Base-by-base conservation (phyloP, 2,797 vertebrate genomes). In the Centroberyx gerrardi region DNA sequence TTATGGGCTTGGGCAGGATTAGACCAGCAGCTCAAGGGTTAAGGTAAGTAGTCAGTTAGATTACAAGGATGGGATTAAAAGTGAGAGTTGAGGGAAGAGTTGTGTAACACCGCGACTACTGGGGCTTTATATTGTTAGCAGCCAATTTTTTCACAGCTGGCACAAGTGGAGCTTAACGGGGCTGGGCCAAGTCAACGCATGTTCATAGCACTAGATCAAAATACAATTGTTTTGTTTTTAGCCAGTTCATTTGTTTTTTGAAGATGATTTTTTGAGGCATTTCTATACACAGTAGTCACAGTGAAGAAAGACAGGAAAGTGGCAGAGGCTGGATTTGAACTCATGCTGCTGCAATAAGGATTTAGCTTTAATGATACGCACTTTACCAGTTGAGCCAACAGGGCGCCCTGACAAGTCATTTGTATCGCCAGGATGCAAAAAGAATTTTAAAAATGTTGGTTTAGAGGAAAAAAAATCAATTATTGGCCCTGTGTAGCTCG, bases 11-110 rank as follows among this genome's bases (percentile, higher is more conserved):
- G 27, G 51, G 13, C 42, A n/a, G 77, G 80, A 83, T 83, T 83
- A 76, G 18, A 82, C 48, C 15, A 71, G 63, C 42, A 8, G 63
- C 55, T 87, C 49, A 76, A 68, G 64, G 42, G 46, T 82, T 85
- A 73, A 86, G n/a, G 82, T 73, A 77, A 88, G 38, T 61, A 79
- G 58, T 46, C 54, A 63, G 31, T 68, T 72, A 74, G 54, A 88
- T 87, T 67, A 82, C 29, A 60, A 68, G 78, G 36, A 68, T 28
- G 13, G 58, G 67, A 78, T 78, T 80, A 78, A 69, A 75, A 59
- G 61, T 62, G 40, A 67, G 69, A 71, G 70, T 22, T 48, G 56
- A 68, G 44, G 40, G 46, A 53, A 51, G 36, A 18, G 42, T 61
- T 67, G 59, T 44, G 27, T 44, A 44, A 33, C 63, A 60, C 22